Base-by-base conservation (phyloP, 2,113 vertebrate genomes). In the Ptychochromis oligacanthus region DNA sequence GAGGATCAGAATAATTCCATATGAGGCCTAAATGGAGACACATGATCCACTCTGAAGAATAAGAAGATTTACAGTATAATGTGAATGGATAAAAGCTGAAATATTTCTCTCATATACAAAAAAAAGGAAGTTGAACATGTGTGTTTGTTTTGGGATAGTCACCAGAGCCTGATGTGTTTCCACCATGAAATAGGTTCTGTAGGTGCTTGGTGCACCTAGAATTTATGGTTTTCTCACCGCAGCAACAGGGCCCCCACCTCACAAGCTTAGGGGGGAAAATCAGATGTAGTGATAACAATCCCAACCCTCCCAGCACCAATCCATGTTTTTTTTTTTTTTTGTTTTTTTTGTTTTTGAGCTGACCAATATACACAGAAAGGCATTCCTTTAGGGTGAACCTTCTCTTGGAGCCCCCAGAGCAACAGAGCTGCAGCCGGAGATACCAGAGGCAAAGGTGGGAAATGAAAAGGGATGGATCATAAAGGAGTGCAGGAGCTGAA, bases 301-400 rank as follows among this genome's bases (percentile, higher is more conserved):
- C 84, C 83, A 80, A 81, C 81, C 82, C 85, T 92, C 88, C 88
- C 83, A 84, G 82, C 89, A 82, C 87, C 92, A 95, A 93, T 93
- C 90, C 89, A n/a, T 83, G 83, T 93, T 31, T 31, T 31, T 3
- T 31, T 31, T n/a, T 31, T 31, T 2, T 31, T 31, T 31, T 31
- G 28, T 94, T 93, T 95, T 95, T 94, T 95, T 93, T 91, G 92
- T 93, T 92, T 89, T 93, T 15, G 95, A 94, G 84, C 88, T 88
- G 87, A 88, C 80, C 87, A 89, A 77, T 61, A 36, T n/a, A 49
- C 87, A 90, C 83, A 92, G 80, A 91, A 89, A 85, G 61, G 65
- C 84, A 60, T 59, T 80, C 56, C 77, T 86, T 86, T 92, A 77
- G 57, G 78, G 72, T 79, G 78, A 85, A 78, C 86, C 84, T 91